A percentile compares a stretch with the other conserved stretches of the same genome.
phyloP scores from a whole-genome alignment of 2,888 invertebrate genomes.

The Hirtodrosophila histrioides region DNA sequence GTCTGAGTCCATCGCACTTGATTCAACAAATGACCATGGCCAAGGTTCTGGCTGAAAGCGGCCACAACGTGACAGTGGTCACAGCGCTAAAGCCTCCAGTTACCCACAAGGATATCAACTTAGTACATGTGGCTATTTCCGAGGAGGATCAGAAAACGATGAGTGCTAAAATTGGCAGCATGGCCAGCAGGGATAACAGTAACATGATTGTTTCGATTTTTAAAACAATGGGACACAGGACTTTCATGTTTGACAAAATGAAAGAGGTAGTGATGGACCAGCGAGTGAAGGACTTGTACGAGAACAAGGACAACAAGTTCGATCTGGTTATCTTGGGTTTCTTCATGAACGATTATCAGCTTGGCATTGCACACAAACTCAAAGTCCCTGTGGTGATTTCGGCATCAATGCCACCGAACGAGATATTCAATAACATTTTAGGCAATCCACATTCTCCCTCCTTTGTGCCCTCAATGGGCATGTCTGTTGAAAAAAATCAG shows the following conservation, averaged over 20 bases:
- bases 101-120: slow-evolving; percentile 56
- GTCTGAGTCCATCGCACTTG: slow-evolving; percentile 79
- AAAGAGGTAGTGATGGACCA: slow-evolving; percentile 52
- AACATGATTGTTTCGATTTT: slow-evolving; percentile 33
- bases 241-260: slow-evolving; percentile 59
- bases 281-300: slow-evolving; percentile 68
- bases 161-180: slow-evolving; percentile 33
- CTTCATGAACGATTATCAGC: slow-evolving; percentile 77
- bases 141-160: slow-evolving; percentile 43
- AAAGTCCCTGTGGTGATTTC: slow-evolving; percentile 74
- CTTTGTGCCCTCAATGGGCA: slow-evolving; percentile 60
- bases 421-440: slow-evolving; percentile 50
- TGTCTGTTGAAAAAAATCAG: slow-evolving; percentile 34
- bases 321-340: slow-evolving; percentile 80
- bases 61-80: slow-evolving; percentile 82
- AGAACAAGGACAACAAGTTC: slow-evolving; percentile 67
- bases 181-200: slow-evolving; percentile 58
- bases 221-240: slow-evolving; percentile 35
- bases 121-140: slow-evolving; percentile 57
- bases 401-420: slow-evolving; percentile 53
- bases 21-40: slow-evolving; percentile 79
- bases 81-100: slow-evolving; percentile 66
- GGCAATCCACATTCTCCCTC: slow-evolving; percentile 73
- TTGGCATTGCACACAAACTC: slow-evolving; percentile 76
- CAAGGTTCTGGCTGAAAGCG: slow-evolving; percentile 73